phyloP scores from a whole-genome alignment of 2,888 invertebrate species.

The Uloborus plumipes region DNA sequence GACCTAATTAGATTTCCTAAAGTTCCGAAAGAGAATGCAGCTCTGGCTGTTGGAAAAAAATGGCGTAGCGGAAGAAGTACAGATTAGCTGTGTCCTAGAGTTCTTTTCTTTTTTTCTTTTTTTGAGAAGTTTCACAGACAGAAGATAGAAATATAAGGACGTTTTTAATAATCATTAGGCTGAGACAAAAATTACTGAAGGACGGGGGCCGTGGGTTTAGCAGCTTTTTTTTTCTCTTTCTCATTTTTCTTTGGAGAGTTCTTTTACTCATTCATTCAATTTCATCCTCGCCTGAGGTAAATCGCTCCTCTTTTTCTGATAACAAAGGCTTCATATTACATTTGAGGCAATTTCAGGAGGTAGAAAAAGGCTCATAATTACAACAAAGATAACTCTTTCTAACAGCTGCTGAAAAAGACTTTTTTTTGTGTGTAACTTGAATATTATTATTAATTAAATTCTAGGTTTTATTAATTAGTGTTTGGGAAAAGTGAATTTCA shows the following conservation, averaged over 20 bases:
- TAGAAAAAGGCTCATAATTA: conserved; percentile 16
- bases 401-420: conserved; percentile 29
- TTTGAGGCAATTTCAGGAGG: not conserved
- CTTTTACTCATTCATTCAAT: conserved; percentile 12
- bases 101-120: conserved; percentile 5
- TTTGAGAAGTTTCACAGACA: not conserved
- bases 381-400: conserved; percentile 32
- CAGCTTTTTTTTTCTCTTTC: conserved; percentile 33
- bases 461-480: conserved; percentile 51
- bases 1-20: conserved; percentile 38
- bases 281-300: conserved; percentile 5
- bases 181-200: conserved; percentile 16
- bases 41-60: not conserved
- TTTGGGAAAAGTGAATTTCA: conserved; percentile 43
- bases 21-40: conserved; percentile 21
- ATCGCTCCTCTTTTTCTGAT: conserved; percentile 5
- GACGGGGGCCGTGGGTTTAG: conserved; percentile 3
- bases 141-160: conserved; percentile 31
- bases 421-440: not conserved
- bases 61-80: not conserved
- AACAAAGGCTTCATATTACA: conserved; percentile 7
- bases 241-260: conserved; percentile 1
- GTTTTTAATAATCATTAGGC: conserved; percentile 57
- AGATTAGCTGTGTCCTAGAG: conserved; percentile 7
- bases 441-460: conserved; percentile 42